These are phyloP conservation scores for Epinotia bilunana DNA, from an alignment of 2,888 invertebrate genomes.

Conservation along the genomic window DNA sequence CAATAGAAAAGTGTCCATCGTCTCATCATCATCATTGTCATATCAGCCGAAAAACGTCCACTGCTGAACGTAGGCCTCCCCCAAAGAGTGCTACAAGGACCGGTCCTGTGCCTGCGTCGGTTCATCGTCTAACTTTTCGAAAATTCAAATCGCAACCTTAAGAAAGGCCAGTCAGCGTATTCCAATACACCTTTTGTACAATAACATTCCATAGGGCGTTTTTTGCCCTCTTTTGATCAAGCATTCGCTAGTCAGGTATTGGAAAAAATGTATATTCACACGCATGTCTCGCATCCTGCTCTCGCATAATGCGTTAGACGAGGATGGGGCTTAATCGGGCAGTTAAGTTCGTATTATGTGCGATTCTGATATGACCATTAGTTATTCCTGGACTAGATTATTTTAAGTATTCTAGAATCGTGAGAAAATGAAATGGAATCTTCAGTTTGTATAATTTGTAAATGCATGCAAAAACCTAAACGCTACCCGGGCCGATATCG, in stretches of 20 bases:
- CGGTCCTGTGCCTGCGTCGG: too few species aligned
- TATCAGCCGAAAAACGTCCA: too few species aligned
- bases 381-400: background rate
- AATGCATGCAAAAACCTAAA: too few species aligned
- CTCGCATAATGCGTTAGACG: conserved; percentile 19
- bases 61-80: too few species aligned
- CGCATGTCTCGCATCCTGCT: conserved; percentile 31
- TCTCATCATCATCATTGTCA: too few species aligned
- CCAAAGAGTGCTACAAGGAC: too few species aligned
- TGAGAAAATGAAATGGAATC: background rate
- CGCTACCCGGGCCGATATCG: too few species aligned
- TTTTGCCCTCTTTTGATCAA: conserved; percentile 38
- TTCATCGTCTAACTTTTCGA: background rate
- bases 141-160: conserved; percentile 1
- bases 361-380: background rate
- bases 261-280: conserved; percentile 40
- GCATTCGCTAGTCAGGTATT: conserved; percentile 39
- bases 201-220: conserved; percentile 33
- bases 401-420: background rate
- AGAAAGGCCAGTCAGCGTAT: conserved; percentile 27
- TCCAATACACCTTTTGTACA: conserved; percentile 36
- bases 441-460: background rate
- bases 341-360: conserved; percentile 25
- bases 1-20: too few species aligned
- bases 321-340: conserved; percentile 2